Evolutionary conservation across 2,113 vertebrate genomes (phyloP).

Genomic region (Charina bottae): DNA sequence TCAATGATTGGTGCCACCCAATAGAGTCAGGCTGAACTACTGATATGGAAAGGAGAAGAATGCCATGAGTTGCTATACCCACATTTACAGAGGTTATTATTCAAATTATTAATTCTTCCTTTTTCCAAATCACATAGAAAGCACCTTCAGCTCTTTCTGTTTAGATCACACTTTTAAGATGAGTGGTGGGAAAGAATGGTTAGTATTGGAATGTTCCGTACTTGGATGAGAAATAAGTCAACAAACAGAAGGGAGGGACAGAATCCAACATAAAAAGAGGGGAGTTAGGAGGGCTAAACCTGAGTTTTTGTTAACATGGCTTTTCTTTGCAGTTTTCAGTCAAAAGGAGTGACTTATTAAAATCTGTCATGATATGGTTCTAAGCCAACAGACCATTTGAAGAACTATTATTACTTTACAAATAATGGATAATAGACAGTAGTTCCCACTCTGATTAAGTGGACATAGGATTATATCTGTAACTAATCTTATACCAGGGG

Average conservation of each 20-base stretch:
- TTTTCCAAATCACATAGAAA: not conserved
- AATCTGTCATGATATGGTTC: not conserved
- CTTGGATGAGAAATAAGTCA: slow-evolving; percentile 28
- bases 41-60: slow-evolving; percentile 23
- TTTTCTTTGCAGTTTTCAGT: slow-evolving; percentile 23
- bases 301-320: slow-evolving; percentile 28
- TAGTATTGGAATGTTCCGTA: slow-evolving; percentile 6
- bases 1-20: not conserved
- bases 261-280: slow-evolving; percentile 10
- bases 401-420: not conserved
- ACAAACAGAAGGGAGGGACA: not conserved
- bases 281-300: not conserved
- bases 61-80: slow-evolving; percentile 14
- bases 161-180: not conserved
- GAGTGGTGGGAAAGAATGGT: no score
- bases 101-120: slow-evolving; percentile 17
- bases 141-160: slow-evolving; percentile 41
- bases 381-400: not conserved
- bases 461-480: not conserved
- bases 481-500: not conserved
- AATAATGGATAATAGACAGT: not conserved
- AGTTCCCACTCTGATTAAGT: slow-evolving; percentile 4
- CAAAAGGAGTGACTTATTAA: not conserved
- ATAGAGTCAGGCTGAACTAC: not conserved
- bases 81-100: not conserved